Conservation (phyloP, 2,113 vertebrate species). For the Odontophorus gujanensis region DNA sequence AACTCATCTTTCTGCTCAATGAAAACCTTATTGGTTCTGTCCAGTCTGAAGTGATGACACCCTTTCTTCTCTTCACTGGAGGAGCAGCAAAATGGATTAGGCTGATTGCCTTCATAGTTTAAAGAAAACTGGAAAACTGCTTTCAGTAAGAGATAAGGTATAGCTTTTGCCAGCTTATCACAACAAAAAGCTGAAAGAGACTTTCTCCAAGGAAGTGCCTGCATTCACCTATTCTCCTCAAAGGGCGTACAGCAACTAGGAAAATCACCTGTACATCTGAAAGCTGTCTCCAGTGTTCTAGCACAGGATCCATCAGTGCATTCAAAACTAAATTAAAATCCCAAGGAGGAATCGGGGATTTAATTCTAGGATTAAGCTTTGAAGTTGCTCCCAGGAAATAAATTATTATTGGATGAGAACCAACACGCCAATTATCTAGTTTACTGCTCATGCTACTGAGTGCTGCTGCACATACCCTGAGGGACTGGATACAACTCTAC, state of each 20-base stretch:
- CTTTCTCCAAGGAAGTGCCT: constrained; percentile 2
- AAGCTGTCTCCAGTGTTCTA: constrained; percentile 37
- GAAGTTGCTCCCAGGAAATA: constrained; percentile 70
- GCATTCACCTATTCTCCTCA: constrained; percentile 14
- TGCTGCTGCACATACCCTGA: constrained; percentile 26
- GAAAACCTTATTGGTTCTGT: constrained; percentile 54
- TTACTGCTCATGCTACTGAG: constrained; percentile 64
- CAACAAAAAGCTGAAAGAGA: constrained; percentile 32
- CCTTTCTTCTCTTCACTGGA: constrained; percentile 27
- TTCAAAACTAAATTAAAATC: constrained; percentile 73
- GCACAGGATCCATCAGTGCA: constrained; percentile 62
- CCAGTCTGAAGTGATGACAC: constrained; percentile 38
- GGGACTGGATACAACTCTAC: neutral
- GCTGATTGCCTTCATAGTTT: constrained; percentile 51
- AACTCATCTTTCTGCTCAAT: constrained; percentile 46
- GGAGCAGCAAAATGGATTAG: constrained; percentile 54
- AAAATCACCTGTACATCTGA: constrained; percentile 25
- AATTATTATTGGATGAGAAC: constrained; percentile 73
- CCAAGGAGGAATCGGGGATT: constrained; percentile 60
- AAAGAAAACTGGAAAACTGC: constrained; percentile 29
- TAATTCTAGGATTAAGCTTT: constrained; percentile 73
- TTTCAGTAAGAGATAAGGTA: constrained; percentile 54
- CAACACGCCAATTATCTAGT: constrained; percentile 70
- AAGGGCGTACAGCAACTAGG: neutral
- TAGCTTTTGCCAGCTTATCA: constrained; percentile 40